Percentiles rank a stretch among this genome's conserved stretches.
Conservation (phyloP, 2,888 invertebrate genomes). For the Aspidapion aeneum region DNA sequence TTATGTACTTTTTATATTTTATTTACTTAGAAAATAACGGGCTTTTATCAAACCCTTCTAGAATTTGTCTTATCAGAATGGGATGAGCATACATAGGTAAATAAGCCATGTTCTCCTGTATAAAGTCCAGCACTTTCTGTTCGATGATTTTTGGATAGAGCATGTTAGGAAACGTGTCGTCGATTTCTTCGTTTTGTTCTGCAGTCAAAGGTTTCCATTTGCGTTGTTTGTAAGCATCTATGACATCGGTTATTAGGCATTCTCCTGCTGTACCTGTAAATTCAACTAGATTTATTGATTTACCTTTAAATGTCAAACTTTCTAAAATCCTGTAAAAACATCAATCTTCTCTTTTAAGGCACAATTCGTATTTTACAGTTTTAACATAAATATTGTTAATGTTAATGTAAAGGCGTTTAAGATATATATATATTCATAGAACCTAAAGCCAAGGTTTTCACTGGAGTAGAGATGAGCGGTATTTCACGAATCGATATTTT, state of each 20-base stretch:
- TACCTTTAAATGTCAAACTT: not conserved
- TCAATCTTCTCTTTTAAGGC: too few relatives aligned
- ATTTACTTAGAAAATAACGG: constrained; percentile 36
- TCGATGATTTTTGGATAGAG: constrained; percentile 37
- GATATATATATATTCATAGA: too few relatives aligned
- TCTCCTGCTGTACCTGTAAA: constrained; percentile 31
- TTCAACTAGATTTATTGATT: not conserved
- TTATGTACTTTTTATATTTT: not conserved
- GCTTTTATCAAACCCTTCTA: constrained; percentile 39
- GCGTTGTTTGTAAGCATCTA: constrained; percentile 32
- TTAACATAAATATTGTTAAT: too few relatives aligned
- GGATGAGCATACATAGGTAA: constrained; percentile 47
- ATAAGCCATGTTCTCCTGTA: constrained; percentile 36
- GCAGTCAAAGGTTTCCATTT: constrained; percentile 35
- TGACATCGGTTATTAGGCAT: constrained; percentile 36
- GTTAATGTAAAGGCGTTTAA: too few relatives aligned
- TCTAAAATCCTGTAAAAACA: not conserved
- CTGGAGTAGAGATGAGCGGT: too few relatives aligned
- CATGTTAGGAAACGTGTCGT: constrained; percentile 34
- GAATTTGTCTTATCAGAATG: constrained; percentile 34
- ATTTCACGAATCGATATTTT: too few relatives aligned
- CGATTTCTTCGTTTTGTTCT: constrained; percentile 32
- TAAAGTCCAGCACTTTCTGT: constrained; percentile 40
- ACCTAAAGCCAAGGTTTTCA: too few relatives aligned
- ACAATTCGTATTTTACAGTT: too few relatives aligned